Base-by-base conservation (phyloP, 1,140 invertebrate species). In the Chymomyza costata region DNA sequence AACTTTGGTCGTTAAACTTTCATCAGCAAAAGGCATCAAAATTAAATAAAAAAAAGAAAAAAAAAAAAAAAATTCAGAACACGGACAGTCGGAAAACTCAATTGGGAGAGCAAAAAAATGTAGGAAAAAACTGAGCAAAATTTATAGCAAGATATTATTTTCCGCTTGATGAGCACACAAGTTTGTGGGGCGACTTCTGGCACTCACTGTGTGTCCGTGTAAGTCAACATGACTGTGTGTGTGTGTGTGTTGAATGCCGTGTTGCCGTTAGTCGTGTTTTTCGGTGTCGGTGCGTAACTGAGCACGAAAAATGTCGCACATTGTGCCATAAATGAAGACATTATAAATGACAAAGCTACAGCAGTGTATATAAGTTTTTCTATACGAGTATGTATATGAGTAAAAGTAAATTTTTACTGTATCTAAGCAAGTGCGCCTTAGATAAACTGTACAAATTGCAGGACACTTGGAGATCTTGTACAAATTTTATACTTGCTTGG, bases 1-100 rank as follows among this genome's bases (percentile, higher is more conserved):
- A 80, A 80, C 73, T 80, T 80, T 80, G 73, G 67, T 80, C 73
- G 73, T 80, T 80, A 80, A 80, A 80, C 74, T 80, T 80, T 80
- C 73, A 80, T 80, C 73, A 80, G 73, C 37, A 40, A 40, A 21
- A 30, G 11, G 16, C 25, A 11, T 10, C 14, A 14, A 6, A 16
- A 56, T 45, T 25, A 21, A 49, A 25, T 35, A 38, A 10, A 16
- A 31, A 13, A 48, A 19, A 35, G 10, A 16, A 31, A 13, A 48
- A 19, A 35, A 11, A 50, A 30, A 32, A 43, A 30, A 19, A 17
- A 34, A 49, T 11, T 32, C 51, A 14, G 10, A 8, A 21, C 1
- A n/a, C 15, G n/a, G n/a, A 21, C 14, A 32, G 7, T 31, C 31
- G 15, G 15, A 37, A 19, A 6, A 34, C 28, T 14, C 3, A n/a